Base-by-base conservation (phyloP, 1,140 invertebrate species). In the Centruroides sculpturatus region DNA sequence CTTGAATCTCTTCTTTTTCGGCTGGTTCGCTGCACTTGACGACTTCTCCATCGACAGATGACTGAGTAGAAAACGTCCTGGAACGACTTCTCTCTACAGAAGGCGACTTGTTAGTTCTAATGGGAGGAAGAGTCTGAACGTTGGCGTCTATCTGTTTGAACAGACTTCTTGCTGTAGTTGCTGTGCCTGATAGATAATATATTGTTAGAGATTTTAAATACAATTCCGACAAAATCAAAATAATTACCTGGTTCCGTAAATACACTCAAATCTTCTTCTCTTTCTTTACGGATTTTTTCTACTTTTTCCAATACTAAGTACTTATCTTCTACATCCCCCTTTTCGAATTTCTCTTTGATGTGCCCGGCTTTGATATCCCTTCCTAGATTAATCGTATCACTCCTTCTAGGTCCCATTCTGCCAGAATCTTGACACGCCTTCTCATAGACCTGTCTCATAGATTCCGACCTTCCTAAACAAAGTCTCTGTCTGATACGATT, bases 361-460 rank as follows among this genome's bases (percentile, higher is more conserved):
- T 80, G 79, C 59, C 80, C 81, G 1, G 87, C 79, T 63, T 81
- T 82, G 60, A 81, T 83, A 55, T 75, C 66, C 83, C 79, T 54
- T 79, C 71, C 59, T 69, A 66, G 41, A 68, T 81, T 52, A 23
- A 66, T 51, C 41, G 64, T 48, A 0, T 64, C 63, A 8, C 56
- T 57, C n/a, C 63, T n/a, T 13, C 23, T 51, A 11, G 34, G n/a
- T 7, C 46, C 55, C 41, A 35, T 41, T 46, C 57, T 62, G 41
- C 69, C 62, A 59, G 84, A 85, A 68, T 90, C 87, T 64, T 86
- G 81, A 0, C 91, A 85, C 5, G 88, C 89, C 69, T 90, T 86
- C 70, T 92, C 88, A 72, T 93, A 92, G 78, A 89, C 82, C 71
- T 92, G 88, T 69, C 92, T 92, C 74, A 93, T 64, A 34, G 69